Conservation (phyloP, 2,113 vertebrate species). For the Axis porcinus region DNA sequence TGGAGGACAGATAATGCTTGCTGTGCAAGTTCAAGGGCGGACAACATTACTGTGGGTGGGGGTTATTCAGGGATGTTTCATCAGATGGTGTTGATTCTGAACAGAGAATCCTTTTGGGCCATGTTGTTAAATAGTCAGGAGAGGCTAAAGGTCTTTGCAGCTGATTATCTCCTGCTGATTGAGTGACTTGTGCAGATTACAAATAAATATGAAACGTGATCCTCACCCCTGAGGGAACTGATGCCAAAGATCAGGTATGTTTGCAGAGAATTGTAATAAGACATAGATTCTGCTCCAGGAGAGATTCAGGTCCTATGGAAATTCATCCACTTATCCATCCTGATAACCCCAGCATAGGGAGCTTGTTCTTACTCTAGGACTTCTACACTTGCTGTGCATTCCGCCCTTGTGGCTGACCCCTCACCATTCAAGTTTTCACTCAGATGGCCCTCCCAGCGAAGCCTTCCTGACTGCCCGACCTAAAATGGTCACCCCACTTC, state of each 20-base stretch:
- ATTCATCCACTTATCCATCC: not conserved
- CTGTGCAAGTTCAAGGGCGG: not conserved
- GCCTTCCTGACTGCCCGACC: fast-evolving
- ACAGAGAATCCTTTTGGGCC: not conserved
- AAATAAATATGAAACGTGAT: not conserved
- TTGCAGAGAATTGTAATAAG: not conserved
- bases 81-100: not conserved
- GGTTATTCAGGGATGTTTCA: not conserved
- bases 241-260: not conserved
- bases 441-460: not conserved
- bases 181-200: slow-evolving; percentile 16
- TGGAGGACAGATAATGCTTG: not conserved
- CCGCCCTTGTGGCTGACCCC: fast-evolving
- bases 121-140: not conserved
- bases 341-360: not conserved
- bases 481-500: not conserved
- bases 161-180: slow-evolving; percentile 28
- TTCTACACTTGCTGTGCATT: not conserved
- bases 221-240: not conserved
- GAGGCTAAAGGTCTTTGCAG: not conserved
- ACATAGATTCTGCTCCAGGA: not conserved
- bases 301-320: not conserved
- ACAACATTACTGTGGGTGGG: too few relatives aligned
- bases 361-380: not conserved
- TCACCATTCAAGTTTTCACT: not conserved